phyloP scores from a whole-genome alignment of 2,888 invertebrate genomes.

The Heliconius charithonia region DNA sequence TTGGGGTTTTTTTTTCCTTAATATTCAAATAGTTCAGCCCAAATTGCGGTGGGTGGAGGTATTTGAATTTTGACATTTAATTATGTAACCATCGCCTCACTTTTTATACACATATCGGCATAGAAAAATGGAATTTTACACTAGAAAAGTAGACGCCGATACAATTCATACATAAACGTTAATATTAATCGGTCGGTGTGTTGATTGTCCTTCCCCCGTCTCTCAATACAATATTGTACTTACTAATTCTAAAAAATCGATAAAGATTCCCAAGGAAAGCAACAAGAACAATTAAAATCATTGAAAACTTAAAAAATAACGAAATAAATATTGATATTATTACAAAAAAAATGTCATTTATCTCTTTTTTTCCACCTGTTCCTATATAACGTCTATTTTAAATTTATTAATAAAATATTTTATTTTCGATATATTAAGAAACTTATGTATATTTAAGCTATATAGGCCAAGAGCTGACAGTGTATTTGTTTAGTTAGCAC shows the following conservation, averaged over 20 bases:
- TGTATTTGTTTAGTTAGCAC: constrained; percentile 15
- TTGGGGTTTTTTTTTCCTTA: background rate
- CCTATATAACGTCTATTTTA: constrained; percentile 35
- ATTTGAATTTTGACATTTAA: background rate
- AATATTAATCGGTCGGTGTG: constrained; percentile 20
- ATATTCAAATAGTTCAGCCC: background rate
- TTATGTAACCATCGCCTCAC: constrained; percentile 20
- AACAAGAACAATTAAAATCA: constrained; percentile 83
- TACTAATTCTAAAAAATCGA: constrained; percentile 74
- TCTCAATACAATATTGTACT: constrained; percentile 64
- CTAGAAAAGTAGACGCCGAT: constrained; percentile 65
- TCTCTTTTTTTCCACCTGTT: constrained; percentile 28
- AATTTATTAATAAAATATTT: background rate
- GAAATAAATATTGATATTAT: constrained; percentile 78
- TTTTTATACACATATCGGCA: constrained; percentile 53
- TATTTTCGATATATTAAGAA: background rate
- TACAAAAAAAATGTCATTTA: constrained; percentile 56
- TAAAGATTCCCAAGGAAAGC: constrained; percentile 81
- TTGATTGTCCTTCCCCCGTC: constrained; percentile 57
- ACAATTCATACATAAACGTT: constrained; percentile 33
- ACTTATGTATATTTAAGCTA: constrained; percentile 13
- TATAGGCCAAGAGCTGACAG: constrained; percentile 31
- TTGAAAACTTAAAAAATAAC: constrained; percentile 82
- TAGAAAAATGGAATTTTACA: constrained; percentile 77
- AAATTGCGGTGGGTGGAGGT: background rate